These are phyloP conservation scores for Promerops cafer DNA, from an alignment of 2,113 vertebrate genomes.

Conservation along the genomic window DNA sequence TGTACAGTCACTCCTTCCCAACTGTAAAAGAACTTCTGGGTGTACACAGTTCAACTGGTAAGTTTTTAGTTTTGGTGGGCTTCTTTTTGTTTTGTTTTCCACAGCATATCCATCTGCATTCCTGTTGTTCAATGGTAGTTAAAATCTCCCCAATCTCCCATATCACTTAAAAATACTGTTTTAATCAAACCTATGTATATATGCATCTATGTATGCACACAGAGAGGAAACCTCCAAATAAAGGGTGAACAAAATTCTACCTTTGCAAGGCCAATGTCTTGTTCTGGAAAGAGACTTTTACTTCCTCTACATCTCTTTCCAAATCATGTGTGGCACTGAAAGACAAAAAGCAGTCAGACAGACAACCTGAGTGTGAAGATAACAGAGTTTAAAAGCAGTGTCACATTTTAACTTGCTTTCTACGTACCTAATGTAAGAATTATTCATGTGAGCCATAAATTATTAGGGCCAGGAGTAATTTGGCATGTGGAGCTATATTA, in stretches of 20 bases:
- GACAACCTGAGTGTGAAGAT: background rate
- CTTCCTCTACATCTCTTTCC: slow-evolving; percentile 11
- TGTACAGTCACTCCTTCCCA: background rate
- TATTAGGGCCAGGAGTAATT: background rate
- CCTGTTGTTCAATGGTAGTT: background rate
- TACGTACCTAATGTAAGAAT: background rate
- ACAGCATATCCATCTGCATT: background rate
- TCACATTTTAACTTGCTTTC: background rate
- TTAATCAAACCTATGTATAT: background rate
- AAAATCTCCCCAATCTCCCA: background rate
- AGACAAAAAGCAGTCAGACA: background rate
- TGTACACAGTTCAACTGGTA: background rate
- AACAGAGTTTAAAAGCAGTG: background rate
- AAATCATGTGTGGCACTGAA: slow-evolving; percentile 26
- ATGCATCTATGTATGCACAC: background rate
- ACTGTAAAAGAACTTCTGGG: background rate
- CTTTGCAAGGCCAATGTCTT: slow-evolving; percentile 59
- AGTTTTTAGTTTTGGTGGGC: background rate
- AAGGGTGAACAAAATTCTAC: background rate
- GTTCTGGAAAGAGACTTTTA: slow-evolving; percentile 1
- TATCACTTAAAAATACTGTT: background rate
- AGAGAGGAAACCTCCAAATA: background rate
- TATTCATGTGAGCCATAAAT: background rate
- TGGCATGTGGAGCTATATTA: background rate
- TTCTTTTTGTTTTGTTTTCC: background rate